Evolutionary conservation across 2,113 vertebrate genomes (phyloP), one percentile per base, ranked within the genome.

Genomic region (Pelobates fuscus): DNA sequence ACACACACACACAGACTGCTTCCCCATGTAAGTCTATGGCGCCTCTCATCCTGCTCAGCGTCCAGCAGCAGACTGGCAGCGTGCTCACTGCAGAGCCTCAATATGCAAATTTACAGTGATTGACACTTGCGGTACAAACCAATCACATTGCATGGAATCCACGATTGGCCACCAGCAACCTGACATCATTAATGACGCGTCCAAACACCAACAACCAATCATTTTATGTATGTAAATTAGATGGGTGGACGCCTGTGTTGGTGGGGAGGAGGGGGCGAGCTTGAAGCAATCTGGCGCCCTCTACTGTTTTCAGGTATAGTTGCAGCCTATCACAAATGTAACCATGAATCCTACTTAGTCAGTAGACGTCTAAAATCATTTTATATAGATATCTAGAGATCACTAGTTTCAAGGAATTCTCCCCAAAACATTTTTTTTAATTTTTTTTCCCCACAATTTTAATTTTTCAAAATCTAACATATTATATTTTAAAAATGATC

Each of bases 21-120:
- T 23, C 32, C 65, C 65, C n/a, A 76, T 76, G 21, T 54, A 60
- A 61, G 46, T 41, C 55, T 68, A 68, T 61, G 73, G 18, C 26
- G 20, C n/a, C 55, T 57, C 55, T 49, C 17, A 60, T 14, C 65
- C 55, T 76, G 29, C 55, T 49, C 41, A 8, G 17, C 46, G 73
- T 57, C 29, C 67, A 67, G 55, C 41, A 21, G 7, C 55, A 61
- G 15, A 76, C 73, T 76, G 73, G 37, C 73, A 68, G 64, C 65
- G 29, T 43, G 29, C 44, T 30, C 20, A 20, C 41, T 52, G 26
- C 43, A 59, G 14, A 52, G 64, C 55, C 62, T 37, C 23, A 11
- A 24, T 76, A 76, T 76, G 73, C 73, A 76, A 76, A 76, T 76
- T 76, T 68, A 15, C 5, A 26, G 14, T 76, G 73, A 76, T 68